Conservation (phyloP, 2,113 vertebrate species). For the Xyrauchen texanus region DNA sequence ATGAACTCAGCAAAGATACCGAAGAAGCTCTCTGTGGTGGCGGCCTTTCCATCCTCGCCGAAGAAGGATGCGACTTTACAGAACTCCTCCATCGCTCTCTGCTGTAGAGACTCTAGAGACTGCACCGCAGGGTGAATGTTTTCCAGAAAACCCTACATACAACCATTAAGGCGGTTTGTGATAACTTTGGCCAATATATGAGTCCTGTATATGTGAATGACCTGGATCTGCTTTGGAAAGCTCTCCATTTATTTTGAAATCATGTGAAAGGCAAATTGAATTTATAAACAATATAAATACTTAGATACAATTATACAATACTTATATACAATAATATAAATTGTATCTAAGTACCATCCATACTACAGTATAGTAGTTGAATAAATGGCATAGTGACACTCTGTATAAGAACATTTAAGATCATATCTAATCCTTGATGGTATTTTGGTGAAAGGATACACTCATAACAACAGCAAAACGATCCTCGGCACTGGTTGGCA, state of each 20-base stretch:
- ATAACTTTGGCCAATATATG: background rate
- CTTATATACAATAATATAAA: too few species aligned
- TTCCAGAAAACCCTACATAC: constrained; percentile 87
- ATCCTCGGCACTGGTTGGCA: constrained; percentile 85
- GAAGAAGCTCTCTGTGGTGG: constrained; percentile 92
- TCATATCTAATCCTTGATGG: background rate
- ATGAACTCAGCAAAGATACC: constrained; percentile 95
- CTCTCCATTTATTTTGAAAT: too few species aligned
- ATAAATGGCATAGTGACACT: too few species aligned
- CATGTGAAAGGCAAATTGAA: too few species aligned
- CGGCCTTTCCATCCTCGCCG: constrained; percentile 87
- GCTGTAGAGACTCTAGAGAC: constrained; percentile 89
- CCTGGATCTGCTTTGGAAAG: too few species aligned
- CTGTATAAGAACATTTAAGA: background rate
- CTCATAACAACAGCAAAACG: constrained; percentile 89
- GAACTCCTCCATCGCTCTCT: constrained; percentile 89
- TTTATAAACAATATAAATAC: too few species aligned
- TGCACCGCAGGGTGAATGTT: constrained; percentile 86
- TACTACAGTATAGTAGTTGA: too few species aligned
- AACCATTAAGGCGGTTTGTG: constrained; percentile 68
- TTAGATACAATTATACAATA: too few species aligned
- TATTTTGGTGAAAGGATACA: constrained; percentile 80
- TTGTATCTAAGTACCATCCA: too few species aligned
- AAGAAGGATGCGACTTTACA: constrained; percentile 88
- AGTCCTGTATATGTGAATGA: too few species aligned